Base-by-base conservation (phyloP, 2,888 invertebrate genomes). In the Pseudoips prasinana region DNA sequence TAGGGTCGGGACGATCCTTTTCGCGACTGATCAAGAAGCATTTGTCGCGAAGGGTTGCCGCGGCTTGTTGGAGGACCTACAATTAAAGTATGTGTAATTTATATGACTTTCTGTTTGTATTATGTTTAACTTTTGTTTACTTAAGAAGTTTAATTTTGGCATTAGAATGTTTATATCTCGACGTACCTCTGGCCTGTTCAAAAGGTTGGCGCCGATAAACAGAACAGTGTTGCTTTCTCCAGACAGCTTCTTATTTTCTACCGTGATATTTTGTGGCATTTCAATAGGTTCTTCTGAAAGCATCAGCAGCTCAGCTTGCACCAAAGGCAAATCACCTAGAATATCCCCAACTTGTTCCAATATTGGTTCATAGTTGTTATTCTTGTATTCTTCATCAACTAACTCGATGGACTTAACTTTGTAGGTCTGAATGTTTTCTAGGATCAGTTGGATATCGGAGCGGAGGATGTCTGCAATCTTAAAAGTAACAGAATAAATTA, bases 361-460 rank as follows among this genome's bases (percentile, higher is more conserved):
- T 0, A 93, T 50, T 0, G 91, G 88, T 34, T 80, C 61, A 24
- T 86, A 77, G 4, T 71, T 79, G 29, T 88, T 83, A 3, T 67
- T 73, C 24, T 90, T 85, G 45, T 90, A 90, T 26, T 90, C 89
- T 17, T 83, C 81, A 28, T 90, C 90, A 47, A 76, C 64, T 39
- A 91, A 29, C 71, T 93, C 91, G 10, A 92, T 80, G 20, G 79
- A 76, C 67, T 91, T 93, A 0, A 94, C 87, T 83, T 93, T 93
- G 46, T 90, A 76, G 0, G 82, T 85, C 33, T 90, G 89, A 1
- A 90, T 69, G 64, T 96, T 96, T 72, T 96, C 96, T 0, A 94
- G 67, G 0, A 92, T 90, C 0, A 95, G 65, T 70, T 96, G 96
- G 3, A 94, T 81, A 60, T 92, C 86, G 1, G 90, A 75, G 10